These are phyloP conservation scores for Cassiopea xamachana DNA, from an alignment of 30 jellyfish, hydroid and myxozoan genomes.

Conservation along the genomic window DNA sequence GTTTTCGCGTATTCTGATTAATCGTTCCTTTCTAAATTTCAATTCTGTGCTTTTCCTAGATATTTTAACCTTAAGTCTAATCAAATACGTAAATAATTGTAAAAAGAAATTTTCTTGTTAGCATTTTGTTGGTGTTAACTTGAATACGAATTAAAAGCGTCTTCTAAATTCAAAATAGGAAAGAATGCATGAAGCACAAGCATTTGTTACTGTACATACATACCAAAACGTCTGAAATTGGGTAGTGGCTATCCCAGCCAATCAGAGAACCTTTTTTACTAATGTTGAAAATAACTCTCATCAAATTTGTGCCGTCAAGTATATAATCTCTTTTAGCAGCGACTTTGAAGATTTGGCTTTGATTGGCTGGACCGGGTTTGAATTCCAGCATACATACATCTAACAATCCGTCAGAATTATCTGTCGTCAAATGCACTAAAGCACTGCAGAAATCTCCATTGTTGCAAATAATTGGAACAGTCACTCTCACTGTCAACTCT, in stretches of 20 bases:
- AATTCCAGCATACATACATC: conserved; percentile 34
- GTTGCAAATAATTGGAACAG: conserved; percentile 55
- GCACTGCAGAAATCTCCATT: conserved; percentile 12
- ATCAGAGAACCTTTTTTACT: not conserved
- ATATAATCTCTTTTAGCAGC: conserved; percentile 60
- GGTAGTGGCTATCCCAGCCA: conserved; percentile 54
- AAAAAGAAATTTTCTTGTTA: no score
- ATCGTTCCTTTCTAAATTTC: not conserved
- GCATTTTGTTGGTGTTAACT: not conserved
- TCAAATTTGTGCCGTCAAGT: conserved; percentile 44
- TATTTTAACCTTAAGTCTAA: not conserved
- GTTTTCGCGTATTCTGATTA: not conserved
- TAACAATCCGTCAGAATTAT: conserved; percentile 6
- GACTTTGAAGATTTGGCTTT: conserved; percentile 40
- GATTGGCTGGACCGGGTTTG: conserved; percentile 51
- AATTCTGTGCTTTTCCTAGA: not conserved
- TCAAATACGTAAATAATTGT: not conserved
- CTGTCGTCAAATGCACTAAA: not conserved
- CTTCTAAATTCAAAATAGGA: not conserved
- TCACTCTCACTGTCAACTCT: conserved; percentile 23
- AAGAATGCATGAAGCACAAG: not conserved
- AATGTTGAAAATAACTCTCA: not conserved
- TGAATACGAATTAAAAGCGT: not conserved
- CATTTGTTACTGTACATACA: not conserved
- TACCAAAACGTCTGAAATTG: conserved; percentile 39